phyloP scores from a whole-genome alignment of 2,797 vertebrate genomes.

The Acanthurus tractus region DNA sequence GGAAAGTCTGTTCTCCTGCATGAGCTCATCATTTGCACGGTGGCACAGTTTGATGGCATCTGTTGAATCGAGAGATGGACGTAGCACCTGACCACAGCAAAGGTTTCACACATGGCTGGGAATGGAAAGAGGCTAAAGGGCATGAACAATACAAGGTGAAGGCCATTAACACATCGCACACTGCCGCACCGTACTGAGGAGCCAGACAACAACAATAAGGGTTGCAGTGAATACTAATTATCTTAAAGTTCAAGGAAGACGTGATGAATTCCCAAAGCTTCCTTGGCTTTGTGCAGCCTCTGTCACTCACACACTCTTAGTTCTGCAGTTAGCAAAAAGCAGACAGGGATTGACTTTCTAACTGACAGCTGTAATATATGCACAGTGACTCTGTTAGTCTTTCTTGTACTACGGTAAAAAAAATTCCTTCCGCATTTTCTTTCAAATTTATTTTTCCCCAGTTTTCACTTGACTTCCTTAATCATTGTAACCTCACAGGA shows the following conservation, averaged over 20 bases:
- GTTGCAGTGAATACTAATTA: constrained; percentile 57
- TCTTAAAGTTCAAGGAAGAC: constrained; percentile 53
- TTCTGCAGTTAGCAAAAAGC: background rate
- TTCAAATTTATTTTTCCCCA: background rate
- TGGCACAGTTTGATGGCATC: constrained; percentile 13
- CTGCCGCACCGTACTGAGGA: constrained; percentile 44
- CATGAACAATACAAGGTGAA: constrained; percentile 54
- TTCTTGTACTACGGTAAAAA: background rate
- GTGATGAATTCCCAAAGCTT: constrained; percentile 9
- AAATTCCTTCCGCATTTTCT: background rate
- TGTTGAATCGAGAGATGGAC: background rate
- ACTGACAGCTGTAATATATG: background rate
- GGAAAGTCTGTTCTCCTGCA: constrained; percentile 25
- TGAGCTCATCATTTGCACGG: constrained; percentile 59
- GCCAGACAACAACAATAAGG: constrained; percentile 30
- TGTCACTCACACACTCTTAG: background rate
- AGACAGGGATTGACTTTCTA: constrained; percentile 1
- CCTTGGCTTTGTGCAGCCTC: constrained; percentile 5
- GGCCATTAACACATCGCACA: constrained; percentile 31
- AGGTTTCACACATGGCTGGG: constrained; percentile 46
- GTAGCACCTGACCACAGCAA: constrained; percentile 28
- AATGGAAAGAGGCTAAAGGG: constrained; percentile 39
- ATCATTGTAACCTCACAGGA: constrained; percentile 31
- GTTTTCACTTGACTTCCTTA: background rate
- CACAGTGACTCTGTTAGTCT: background rate